Percentiles rank a stretch among this genome's conserved stretches.
These are phyloP conservation scores for Anguilla pacifica DNA, from an alignment of 2,797 vertebrate species.

Conservation along the genomic window DNA sequence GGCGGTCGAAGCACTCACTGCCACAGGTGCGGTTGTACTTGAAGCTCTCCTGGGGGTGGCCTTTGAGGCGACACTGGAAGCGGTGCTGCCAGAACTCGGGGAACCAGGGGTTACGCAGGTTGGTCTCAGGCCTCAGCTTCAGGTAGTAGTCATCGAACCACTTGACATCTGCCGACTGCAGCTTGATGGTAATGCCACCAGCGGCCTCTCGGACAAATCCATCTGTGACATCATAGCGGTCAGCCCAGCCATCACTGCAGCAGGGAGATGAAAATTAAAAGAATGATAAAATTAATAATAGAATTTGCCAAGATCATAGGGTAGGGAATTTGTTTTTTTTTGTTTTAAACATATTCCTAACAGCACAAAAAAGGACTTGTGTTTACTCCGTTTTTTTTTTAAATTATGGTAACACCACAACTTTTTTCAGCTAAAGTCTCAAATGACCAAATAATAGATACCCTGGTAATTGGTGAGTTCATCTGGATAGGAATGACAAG, in stretches of 20 bases:
- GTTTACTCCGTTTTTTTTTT: background rate
- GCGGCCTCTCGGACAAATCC: conserved; percentile 90
- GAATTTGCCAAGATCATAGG: background rate
- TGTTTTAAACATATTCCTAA: too few relatives aligned
- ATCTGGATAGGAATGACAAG: background rate
- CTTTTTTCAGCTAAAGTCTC: background rate
- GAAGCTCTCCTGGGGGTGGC: conserved; percentile 86
- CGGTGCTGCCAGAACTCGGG: conserved; percentile 98
- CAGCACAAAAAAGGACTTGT: background rate
- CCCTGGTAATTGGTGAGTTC: background rate
- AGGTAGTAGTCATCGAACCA: conserved; percentile 99
- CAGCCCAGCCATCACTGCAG: conserved; percentile 94
- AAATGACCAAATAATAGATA: background rate
- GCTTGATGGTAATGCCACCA: conserved; percentile 96
- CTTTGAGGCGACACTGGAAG: conserved; percentile 91
- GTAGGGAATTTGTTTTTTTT: too few relatives aligned
- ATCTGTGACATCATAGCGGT: conserved; percentile 95
- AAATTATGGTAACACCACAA: background rate
- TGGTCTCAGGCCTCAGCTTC: conserved; percentile 90
- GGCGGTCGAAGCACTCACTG: conserved; percentile 76
- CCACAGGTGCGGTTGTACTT: conserved; percentile 94
- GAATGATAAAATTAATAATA: background rate
- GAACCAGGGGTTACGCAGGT: conserved; percentile 94
- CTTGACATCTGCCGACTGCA: conserved; percentile 95
- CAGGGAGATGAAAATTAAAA: background rate